Conservation (phyloP, 2,888 invertebrate species). For the Cerastis leucographa region DNA sequence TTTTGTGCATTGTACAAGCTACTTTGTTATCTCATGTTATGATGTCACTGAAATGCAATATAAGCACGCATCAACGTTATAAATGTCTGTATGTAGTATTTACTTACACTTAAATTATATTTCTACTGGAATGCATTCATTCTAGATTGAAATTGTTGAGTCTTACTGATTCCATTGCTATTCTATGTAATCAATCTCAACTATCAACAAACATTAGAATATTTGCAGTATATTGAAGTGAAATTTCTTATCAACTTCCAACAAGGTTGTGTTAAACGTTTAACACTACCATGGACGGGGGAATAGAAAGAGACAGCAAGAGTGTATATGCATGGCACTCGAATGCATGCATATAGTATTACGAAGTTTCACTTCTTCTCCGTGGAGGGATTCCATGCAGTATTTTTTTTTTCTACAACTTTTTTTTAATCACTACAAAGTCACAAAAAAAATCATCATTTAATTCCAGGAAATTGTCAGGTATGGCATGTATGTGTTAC, state of each 20-base stretch:
- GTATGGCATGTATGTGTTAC: constrained; percentile 94
- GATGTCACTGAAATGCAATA: constrained; percentile 12
- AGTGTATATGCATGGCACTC: no score
- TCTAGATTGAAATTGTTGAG: background rate
- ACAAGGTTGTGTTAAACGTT: no score
- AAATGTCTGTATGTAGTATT: background rate
- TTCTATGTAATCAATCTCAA: background rate
- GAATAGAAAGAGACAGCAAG: no score
- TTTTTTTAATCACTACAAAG: background rate
- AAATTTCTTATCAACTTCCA: no score
- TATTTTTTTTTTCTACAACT: background rate
- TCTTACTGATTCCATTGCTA: background rate
- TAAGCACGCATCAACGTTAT: background rate
- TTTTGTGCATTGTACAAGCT: background rate
- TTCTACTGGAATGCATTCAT: background rate
- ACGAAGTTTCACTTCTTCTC: no score
- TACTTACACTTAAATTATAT: background rate
- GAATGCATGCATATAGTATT: no score
- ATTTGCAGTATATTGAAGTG: no score
- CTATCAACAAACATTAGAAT: background rate
- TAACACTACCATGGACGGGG: no score
- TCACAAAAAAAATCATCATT: background rate
- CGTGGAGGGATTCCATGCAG: no score
- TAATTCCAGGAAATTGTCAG: constrained; percentile 95
- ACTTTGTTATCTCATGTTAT: background rate